A percentile compares a stretch with the other conserved stretches of the same genome.
phyloP scores from a whole-genome alignment of 2,797 vertebrate genomes.

The Periophthalmus magnuspinnatus region DNA sequence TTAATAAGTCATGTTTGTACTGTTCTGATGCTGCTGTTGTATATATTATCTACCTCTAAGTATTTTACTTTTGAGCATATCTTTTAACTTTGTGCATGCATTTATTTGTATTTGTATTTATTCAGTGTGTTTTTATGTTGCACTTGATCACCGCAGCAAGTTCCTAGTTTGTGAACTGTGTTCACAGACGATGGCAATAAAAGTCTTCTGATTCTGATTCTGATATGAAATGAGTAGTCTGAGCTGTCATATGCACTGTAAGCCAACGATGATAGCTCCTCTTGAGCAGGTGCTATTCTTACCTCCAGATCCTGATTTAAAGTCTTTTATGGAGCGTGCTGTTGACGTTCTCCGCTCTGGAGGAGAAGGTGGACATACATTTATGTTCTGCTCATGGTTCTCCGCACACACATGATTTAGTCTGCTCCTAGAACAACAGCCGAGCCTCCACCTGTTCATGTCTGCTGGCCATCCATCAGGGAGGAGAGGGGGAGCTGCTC shows the following conservation, averaged over 20 bases:
- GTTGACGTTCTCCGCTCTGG: slow-evolving; percentile 8
- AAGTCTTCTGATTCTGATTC: too few species aligned
- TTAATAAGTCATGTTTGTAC: too few species aligned
- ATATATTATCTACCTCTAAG: too few species aligned
- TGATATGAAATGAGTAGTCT: too few species aligned
- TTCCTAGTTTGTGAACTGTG: too few species aligned
- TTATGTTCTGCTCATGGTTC: slow-evolving; percentile 10
- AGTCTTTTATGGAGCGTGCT: background rate
- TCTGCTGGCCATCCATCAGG: slow-evolving; percentile 64
- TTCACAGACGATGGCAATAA: too few species aligned
- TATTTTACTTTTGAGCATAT: too few species aligned
- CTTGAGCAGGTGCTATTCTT: slow-evolving; percentile 17
- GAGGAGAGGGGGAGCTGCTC: slow-evolving; percentile 65
- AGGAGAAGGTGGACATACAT: slow-evolving; percentile 20
- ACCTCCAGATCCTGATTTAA: background rate
- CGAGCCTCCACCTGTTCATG: slow-evolving; percentile 56
- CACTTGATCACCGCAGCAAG: too few species aligned
- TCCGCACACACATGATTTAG: slow-evolving; percentile 46
- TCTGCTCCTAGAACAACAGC: slow-evolving; percentile 59
- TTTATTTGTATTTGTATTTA: too few species aligned
- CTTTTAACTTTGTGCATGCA: too few species aligned
- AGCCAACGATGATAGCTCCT: background rate
- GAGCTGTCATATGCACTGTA: background rate
- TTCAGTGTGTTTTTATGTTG: too few species aligned
- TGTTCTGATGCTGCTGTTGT: too few species aligned